Conservation (phyloP, 2,113 vertebrate species). For the Eira barbara region DNA sequence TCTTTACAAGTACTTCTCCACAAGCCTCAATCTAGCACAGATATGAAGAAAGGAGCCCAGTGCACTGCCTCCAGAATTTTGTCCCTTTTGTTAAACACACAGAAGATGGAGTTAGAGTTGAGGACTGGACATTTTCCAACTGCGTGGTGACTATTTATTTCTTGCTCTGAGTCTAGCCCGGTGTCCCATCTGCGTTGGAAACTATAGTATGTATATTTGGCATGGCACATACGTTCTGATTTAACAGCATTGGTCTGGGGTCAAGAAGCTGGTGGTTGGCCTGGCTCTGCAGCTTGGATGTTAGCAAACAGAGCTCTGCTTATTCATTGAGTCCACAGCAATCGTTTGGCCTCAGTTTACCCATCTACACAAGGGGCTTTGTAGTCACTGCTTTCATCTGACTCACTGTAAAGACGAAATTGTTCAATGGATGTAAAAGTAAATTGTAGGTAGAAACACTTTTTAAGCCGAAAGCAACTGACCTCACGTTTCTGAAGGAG, state of each 20-base stretch:
- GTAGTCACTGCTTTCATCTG: not conserved
- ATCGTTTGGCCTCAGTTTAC: not conserved
- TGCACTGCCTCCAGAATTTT: not conserved
- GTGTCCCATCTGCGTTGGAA: not conserved
- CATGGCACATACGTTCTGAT: not conserved
- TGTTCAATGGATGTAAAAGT: not conserved
- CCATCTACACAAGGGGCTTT: not conserved
- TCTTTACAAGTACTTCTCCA: not conserved
- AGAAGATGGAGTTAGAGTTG: not conserved
- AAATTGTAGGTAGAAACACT: not conserved
- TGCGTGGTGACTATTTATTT: not conserved
- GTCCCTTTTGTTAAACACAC: not conserved
- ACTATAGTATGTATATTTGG: not conserved
- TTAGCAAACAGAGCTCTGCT: not conserved
- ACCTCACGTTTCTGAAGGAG: not conserved
- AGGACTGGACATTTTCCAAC: not conserved
- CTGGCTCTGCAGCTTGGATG: not conserved
- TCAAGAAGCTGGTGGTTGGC: not conserved
- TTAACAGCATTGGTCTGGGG: too few relatives aligned
- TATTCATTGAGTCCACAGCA: accelerated
- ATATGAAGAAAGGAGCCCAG: not conserved
- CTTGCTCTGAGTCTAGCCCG: not conserved
- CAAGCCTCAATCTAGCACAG: not conserved
- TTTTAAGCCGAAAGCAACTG: not conserved
- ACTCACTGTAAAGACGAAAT: not conserved